Evolutionary conservation across 1,140 invertebrate genomes (phyloP).

Genomic region (Sminthurides bifidus): DNA sequence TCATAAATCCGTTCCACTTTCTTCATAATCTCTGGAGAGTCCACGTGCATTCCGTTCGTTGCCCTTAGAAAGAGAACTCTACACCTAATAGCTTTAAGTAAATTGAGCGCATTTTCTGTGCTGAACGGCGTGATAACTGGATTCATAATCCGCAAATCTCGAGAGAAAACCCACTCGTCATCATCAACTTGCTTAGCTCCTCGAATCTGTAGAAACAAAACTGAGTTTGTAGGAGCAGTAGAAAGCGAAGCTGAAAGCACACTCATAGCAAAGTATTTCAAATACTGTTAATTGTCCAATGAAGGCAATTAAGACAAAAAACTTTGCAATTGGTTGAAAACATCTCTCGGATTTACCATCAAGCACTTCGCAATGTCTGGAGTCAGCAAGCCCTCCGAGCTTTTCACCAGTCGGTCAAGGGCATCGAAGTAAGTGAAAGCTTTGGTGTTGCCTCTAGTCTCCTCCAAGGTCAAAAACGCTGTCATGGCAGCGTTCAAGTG

Average conservation of each 20-base stretch:
- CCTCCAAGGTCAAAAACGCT: neutral
- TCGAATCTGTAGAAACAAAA: neutral
- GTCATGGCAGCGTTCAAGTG: neutral
- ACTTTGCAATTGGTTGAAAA: no score
- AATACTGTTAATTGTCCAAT: neutral
- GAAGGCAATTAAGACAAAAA: no score
- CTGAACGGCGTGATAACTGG: neutral
- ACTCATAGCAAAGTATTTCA: neutral
- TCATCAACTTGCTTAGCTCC: neutral
- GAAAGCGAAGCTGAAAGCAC: no score
- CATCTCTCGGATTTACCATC: constrained; percentile 3
- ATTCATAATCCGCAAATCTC: neutral
- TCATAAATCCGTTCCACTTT: neutral
- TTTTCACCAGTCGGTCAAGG: neutral
- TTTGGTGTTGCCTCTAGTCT: neutral
- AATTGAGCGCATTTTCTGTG: neutral
- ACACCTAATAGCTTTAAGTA: neutral
- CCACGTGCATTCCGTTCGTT: neutral
- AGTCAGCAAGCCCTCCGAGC: neutral
- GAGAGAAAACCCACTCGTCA: neutral
- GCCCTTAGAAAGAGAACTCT: neutral
- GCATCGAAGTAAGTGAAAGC: neutral
- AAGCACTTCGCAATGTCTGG: neutral
- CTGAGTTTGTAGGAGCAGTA: no score
- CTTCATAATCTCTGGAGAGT: neutral